phyloP scores from a whole-genome alignment of 1,140 invertebrate genomes.

The Diachasma alloeum region DNA sequence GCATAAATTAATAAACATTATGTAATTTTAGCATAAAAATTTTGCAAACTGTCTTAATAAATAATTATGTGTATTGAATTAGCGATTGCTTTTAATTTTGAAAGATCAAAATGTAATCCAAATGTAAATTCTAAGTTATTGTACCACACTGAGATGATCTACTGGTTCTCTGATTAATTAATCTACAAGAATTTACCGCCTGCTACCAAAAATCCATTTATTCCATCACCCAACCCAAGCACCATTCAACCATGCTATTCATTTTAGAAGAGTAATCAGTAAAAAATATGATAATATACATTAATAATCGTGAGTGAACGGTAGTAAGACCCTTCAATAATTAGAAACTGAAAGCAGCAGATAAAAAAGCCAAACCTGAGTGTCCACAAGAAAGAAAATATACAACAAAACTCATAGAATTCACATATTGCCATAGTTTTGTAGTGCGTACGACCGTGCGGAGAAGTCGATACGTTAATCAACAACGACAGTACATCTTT shows the following conservation, averaged over 20 bases:
- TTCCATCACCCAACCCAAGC: conserved; percentile 29
- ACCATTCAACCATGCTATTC: conserved; percentile 43
- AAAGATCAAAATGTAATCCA: conserved; percentile 2
- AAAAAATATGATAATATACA: conserved; percentile 7
- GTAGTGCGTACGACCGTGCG: conserved; percentile 10
- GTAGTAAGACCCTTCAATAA: neutral
- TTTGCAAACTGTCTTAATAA: conserved; percentile 9
- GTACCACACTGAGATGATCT: conserved; percentile 40
- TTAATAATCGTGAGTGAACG: neutral
- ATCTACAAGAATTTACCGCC: neutral
- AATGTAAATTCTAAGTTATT: neutral
- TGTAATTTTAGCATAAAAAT: neutral
- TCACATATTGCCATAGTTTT: neutral
- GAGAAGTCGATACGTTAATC: conserved; percentile 19
- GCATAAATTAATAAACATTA: neutral
- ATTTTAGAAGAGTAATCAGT: conserved; percentile 11
- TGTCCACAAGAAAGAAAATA: neutral
- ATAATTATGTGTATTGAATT: neutral
- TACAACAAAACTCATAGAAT: conserved; percentile 4
- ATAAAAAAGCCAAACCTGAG: conserved; percentile 9
- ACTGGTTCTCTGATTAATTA: neutral
- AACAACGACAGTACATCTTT: neutral
- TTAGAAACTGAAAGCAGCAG: neutral
- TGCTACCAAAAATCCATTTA: conserved; percentile 17
- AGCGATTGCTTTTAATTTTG: neutral